These are phyloP conservation scores for Lutraria lutraria DNA, from an alignment of 2,888 invertebrate species.

Conservation along the genomic window DNA sequence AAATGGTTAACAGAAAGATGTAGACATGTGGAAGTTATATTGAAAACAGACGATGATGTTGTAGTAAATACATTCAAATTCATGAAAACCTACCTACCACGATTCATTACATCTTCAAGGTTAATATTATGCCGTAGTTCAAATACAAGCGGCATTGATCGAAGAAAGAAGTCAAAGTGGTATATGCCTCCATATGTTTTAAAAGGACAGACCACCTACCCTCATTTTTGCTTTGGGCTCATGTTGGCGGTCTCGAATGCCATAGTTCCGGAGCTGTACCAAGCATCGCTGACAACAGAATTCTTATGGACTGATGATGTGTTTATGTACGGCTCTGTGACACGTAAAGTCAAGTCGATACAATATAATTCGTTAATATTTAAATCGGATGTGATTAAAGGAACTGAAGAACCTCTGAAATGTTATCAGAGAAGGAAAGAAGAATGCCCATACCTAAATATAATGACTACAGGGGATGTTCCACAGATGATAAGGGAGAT, in stretches of 20 bases:
- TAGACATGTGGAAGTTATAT: neutral
- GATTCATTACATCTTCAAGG: neutral
- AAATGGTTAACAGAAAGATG: constrained; percentile 24
- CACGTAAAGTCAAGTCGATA: constrained; percentile 20
- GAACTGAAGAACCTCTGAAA: no score
- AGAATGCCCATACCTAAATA: no score
- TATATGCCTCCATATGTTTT: constrained; percentile 17
- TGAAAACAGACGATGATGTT: constrained; percentile 32
- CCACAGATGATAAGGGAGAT: no score
- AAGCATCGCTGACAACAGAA: neutral
- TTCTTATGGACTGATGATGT: constrained; percentile 54
- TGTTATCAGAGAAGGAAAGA: no score
- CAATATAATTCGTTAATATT: neutral
- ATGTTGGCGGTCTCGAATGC: constrained; percentile 46
- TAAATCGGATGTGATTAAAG: no score
- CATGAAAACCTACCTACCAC: constrained; percentile 10
- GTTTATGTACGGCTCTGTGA: constrained; percentile 40
- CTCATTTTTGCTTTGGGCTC: neutral
- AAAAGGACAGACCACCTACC: no score
- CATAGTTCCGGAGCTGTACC: neutral
- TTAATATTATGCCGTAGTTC: constrained; percentile 12
- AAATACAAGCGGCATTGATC: no score
- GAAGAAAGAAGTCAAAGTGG: constrained; percentile 37
- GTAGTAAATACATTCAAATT: constrained; percentile 38
- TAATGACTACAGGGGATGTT: no score